Evolutionary conservation across 1,140 invertebrate species (phyloP), one percentile per base, ranked within the genome.

Genomic region (Bombus sibiricus): DNA sequence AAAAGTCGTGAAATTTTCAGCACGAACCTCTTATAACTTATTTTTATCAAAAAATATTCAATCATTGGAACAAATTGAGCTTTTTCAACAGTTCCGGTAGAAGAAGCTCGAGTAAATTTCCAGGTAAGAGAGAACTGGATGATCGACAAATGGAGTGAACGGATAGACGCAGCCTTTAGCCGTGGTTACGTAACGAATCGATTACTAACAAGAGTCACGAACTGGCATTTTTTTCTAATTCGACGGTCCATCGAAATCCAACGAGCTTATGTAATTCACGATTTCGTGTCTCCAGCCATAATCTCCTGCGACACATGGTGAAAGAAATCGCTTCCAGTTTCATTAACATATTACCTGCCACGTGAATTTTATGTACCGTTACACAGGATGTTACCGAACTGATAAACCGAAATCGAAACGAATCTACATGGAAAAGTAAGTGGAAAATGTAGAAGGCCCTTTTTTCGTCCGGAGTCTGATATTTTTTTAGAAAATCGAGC

Each of bases 121-220:
- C 47, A 47, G 1, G 47, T 18, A 6, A 74, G 10, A 10, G 34
- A 37, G 28, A 9, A 47, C 47, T 18, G 47, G 5, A 47, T 47
- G 47, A 47, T 47, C 15, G 47, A 47, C 47, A 47, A 47, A 47
- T 47, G 47, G 15, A 47, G 47, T 47, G 47, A 18, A 47, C 47
- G 47, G 28, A n/a, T 13, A n/a, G 47, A 41, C 34, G 6, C n/a
- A 74, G 43, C 32, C 72, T 47, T 57, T 28, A 22, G 9, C 4
- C 47, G 47, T 25, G 34, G 2, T 83, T 83, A 32, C 32, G n/a
- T 68, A 76, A 64, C 43, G 28, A 28, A 76, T 53, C 72, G 37
- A 22, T 43, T 2, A 25, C 25, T 39, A 66, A 66, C 32, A 22
- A 25, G 10, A 83, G 73, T 83, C 81, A 76, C 81, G 81, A 76